phyloP scores from a whole-genome alignment of 2,888 invertebrate genomes.

The Megaustenia siamemsis region DNA sequence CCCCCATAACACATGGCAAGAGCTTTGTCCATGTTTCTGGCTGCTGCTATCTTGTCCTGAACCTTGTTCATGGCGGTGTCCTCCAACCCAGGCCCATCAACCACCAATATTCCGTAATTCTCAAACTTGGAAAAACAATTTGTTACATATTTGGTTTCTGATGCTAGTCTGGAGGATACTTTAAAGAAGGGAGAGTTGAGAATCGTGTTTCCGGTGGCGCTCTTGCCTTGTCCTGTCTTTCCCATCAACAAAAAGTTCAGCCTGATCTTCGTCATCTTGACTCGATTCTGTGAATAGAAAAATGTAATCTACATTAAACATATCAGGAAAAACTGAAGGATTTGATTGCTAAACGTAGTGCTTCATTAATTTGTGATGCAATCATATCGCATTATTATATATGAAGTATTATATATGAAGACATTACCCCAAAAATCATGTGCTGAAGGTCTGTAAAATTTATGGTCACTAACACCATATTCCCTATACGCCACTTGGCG shows the following conservation, averaged over 20 bases:
- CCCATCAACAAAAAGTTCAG: neutral
- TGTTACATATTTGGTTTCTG: neutral
- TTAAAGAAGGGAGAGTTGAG: neutral
- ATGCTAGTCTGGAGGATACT: neutral
- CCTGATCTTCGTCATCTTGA: neutral
- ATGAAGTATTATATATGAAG: no score
- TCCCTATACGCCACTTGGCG: no score
- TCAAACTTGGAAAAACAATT: neutral
- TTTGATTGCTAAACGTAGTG: no score
- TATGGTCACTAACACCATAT: no score
- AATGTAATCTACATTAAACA: no score
- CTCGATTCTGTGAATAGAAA: no score
- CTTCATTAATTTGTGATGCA: no score
- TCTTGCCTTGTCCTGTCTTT: slow-evolving; percentile 1
- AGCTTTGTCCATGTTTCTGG: neutral
- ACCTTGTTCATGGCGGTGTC: neutral
- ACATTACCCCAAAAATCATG: no score
- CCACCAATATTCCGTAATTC: neutral
- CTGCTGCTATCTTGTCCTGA: neutral
- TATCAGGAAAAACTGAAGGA: no score
- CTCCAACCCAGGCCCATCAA: no score
- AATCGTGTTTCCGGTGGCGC: neutral
- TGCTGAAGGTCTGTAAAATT: no score
- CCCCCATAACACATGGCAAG: neutral
- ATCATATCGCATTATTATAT: no score